Evolutionary conservation across 2,888 invertebrate genomes (phyloP), one percentile per base, ranked within the genome.

Genomic region (Cantharis rufa): DNA sequence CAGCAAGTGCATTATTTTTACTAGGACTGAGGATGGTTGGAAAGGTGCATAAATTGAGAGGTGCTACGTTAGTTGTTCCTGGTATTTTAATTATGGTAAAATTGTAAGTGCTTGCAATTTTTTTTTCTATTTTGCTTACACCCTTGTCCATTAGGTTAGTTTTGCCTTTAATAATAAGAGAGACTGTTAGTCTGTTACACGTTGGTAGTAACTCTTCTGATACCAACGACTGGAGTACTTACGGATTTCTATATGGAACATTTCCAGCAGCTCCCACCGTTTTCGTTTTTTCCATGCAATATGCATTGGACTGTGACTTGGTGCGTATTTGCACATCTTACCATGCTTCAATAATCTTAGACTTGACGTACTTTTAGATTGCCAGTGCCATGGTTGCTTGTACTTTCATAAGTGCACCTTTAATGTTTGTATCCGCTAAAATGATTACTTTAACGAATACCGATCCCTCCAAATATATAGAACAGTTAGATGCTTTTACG

Each of bases 221-320:
- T 82, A 95, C 96, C 0, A 90, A 92, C 10, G 95, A 96, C 80
- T 89, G 96, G 75, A 95, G 96, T 81, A 97, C 96, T 62, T 98
- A 96, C 87, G 98, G 96, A 0, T 98, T 98, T 89, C 90, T 98
- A 0, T 98, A 98, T 86, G 98, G 98, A 73, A 98, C 98, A 0
- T 95, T 98, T 87, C 98, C 98, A 0, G 94, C 97, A 1, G 98
- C 98, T 0, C 98, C 98, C 0, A 96, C 96, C n/a, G 96, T 97
- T 0, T 98, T 98, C 87, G 96, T 98, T 3, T 97, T 97, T 88
- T 96, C 98, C 1, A 92, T 95, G 63, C 93, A 96, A 80, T 98
- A 97, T 86, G 92, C 93, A 81, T 88, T 96, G 72, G 96, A 96
- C 86, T 92, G 95, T 75, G 97, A 97, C 88, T 89, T 97, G 91